A percentile compares a stretch with the other conserved stretches of the same genome.
Evolutionary conservation across 2,888 invertebrate species (phyloP).

Genomic region (Unio pictorum): DNA sequence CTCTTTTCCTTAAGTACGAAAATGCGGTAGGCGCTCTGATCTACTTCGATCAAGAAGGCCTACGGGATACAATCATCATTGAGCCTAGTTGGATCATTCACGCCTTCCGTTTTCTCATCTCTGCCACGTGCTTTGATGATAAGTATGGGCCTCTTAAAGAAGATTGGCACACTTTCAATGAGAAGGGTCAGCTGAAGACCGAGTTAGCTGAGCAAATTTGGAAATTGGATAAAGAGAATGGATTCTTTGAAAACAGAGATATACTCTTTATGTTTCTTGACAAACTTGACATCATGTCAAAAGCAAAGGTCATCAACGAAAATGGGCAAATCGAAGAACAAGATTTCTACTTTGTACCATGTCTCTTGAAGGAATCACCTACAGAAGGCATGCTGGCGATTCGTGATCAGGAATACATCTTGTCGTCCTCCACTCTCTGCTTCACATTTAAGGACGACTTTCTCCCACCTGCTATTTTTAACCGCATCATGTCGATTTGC

Average conservation of each 20-base stretch:
- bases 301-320: conserved; percentile 12
- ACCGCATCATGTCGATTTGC: conserved; percentile 19
- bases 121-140: conserved; percentile 21
- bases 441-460: conserved; percentile 19
- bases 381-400: conserved; percentile 1
- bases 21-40: conserved; percentile 21
- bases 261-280: conserved; percentile 17
- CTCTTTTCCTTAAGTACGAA: conserved; percentile 17
- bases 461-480: conserved; percentile 26
- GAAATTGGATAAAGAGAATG: conserved; percentile 17
- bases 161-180: conserved; percentile 19
- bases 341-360: conserved; percentile 22
- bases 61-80: conserved; percentile 16
- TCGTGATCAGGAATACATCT: background rate
- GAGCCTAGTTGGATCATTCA: conserved; percentile 31
- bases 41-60: conserved; percentile 18
- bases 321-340: conserved; percentile 11
- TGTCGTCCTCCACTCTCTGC: conserved; percentile 20
- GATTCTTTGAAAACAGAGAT: conserved; percentile 25
- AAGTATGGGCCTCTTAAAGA: conserved; percentile 19
- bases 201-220: conserved; percentile 21
- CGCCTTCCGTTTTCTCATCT: conserved; percentile 23
- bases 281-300: conserved; percentile 24
- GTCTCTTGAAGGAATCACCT: conserved; percentile 17
- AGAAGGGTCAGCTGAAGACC: conserved; percentile 14